Conservation (phyloP, 2,888 invertebrate species). For the Diarsia brunnea region DNA sequence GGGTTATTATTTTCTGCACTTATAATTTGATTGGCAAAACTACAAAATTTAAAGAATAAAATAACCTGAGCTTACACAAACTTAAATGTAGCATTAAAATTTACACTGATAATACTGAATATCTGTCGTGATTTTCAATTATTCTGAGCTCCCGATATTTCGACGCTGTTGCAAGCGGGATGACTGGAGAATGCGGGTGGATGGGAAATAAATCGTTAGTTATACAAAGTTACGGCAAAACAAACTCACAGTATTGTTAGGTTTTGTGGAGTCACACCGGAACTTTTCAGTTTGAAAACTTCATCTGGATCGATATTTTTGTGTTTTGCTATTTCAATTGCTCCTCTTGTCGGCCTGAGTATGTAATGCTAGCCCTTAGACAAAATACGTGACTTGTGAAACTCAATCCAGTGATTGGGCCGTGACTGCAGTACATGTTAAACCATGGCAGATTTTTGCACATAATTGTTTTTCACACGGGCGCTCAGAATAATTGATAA, state of each 20-base stretch:
- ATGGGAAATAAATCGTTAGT: neutral
- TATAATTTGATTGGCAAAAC: neutral
- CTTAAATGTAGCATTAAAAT: neutral
- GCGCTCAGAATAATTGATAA: too few species aligned
- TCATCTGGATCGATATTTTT: neutral
- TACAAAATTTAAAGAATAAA: neutral
- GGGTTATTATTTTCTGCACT: neutral
- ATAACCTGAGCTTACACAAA: neutral
- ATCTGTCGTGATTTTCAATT: neutral
- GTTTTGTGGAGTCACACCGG: neutral
- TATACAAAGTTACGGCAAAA: neutral
- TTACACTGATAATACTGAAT: too few species aligned
- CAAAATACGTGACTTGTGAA: neutral
- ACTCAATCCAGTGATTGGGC: neutral
- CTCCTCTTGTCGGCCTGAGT: neutral
- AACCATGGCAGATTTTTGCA: neutral
- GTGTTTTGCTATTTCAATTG: neutral
- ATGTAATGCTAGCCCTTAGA: neutral
- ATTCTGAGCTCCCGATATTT: neutral
- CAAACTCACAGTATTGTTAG: neutral
- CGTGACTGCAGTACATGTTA: neutral
- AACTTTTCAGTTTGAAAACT: neutral
- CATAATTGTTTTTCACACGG: neutral
- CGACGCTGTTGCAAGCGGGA: neutral
- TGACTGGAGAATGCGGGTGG: neutral